Evolutionary conservation across 1,140 invertebrate species (phyloP).

Genomic region (Diploscapter pachys): DNA sequence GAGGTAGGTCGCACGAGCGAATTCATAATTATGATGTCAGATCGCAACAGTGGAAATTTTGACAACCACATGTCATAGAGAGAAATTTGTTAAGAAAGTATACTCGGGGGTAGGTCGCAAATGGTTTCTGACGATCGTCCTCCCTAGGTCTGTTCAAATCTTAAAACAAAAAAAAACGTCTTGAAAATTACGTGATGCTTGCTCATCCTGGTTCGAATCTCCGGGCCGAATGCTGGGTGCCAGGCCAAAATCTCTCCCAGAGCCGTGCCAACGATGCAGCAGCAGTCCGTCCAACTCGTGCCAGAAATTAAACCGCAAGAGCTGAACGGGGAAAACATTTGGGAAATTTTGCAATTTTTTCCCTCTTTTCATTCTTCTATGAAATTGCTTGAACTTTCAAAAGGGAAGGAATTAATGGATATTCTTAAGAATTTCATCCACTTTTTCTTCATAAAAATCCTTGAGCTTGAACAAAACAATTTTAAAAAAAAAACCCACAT

Average conservation of each 20-base stretch:
- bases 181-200: too few species aligned
- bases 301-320: not conserved
- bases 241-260: slow-evolving; percentile 5
- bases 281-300: not conserved
- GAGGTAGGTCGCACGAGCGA: too few species aligned
- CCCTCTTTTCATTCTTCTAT: not conserved
- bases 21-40: too few species aligned
- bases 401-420: not conserved
- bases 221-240: not conserved
- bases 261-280: slow-evolving; percentile 7
- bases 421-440: not conserved
- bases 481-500: not conserved
- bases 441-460: not conserved
- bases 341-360: too few species aligned
- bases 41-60: too few species aligned
- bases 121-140: not conserved
- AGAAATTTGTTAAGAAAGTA: not conserved
- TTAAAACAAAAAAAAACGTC: too few species aligned
- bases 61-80: not conserved
- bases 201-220: too few species aligned
- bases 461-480: not conserved
- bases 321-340: too few species aligned
- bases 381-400: not conserved
- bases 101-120: not conserved
- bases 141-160: not conserved